Base-by-base conservation (phyloP, 2,113 vertebrate genomes). In the Poeciliopsis prolifica region DNA sequence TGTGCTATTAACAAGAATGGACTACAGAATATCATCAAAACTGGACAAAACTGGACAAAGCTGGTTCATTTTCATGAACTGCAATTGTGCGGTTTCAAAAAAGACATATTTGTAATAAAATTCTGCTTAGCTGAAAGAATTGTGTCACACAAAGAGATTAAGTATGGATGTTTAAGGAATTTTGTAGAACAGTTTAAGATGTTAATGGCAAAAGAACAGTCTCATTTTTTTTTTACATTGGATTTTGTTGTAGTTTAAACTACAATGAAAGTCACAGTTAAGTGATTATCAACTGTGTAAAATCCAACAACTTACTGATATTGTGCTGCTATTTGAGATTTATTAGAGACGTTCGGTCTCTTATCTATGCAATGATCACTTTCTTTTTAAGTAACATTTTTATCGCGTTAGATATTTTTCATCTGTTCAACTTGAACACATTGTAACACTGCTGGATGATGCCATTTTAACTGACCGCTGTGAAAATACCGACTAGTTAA, bases 301-400 rank as follows among this genome's bases (percentile, higher is more conserved):
- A 64, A 42, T 19, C 65, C 58, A 60, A n/a, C 58, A 31, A 28
- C n/a, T 60, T 19, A 42, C 51, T 65, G 1, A 42, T 75, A 68
- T 54, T 68, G 24, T 86, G 88, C 87, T 87, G 90, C 87, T 91
- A 71, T 72, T 72, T 83, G 30, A 77, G 64, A 61, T 69, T 73
- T 90, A 75, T 75, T 26, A 42, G 54, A 80, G 54, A 61, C 26
- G 58, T 24, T 28, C 28, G 24, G 5, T 72, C 65, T 77, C 1
- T 26, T 62, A 62, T 73, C 82, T 88, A 84, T 79, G 84, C 80
- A 80, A 71, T 12, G 58, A 61, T 64, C 51, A n/a, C 17, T 35
- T 72, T 30, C 29, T 71, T 71, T 67, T 81, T 68, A 33, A 13
- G 2, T 22, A 67, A 58, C 37, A 68, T 64, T 61, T 5, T 1